Percentiles rank a stretch among this genome's conserved stretches.
phyloP scores from a whole-genome alignment of 2,888 invertebrate genomes.

The Matsumyia berberina region DNA sequence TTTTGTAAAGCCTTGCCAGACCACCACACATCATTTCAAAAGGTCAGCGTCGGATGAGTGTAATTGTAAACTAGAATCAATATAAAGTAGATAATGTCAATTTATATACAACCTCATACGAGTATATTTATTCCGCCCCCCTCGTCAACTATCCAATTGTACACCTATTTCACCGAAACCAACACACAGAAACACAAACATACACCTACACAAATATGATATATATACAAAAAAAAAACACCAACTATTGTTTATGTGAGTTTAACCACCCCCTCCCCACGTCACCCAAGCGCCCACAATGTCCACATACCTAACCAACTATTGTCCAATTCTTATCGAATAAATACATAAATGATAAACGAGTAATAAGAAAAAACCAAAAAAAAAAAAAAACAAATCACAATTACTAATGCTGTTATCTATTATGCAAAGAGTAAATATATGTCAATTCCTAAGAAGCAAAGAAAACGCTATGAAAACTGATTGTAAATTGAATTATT shows the following conservation, averaged over 20 bases:
- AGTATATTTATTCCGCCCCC: constrained; percentile 57
- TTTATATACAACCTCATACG: constrained; percentile 75
- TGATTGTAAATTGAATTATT: constrained; percentile 74
- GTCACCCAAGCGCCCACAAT: constrained; percentile 63
- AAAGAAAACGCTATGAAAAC: constrained; percentile 74
- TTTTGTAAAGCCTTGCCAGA: no score
- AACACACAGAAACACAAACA: constrained; percentile 9
- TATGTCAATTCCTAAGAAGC: constrained; percentile 74
- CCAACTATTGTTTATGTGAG: constrained; percentile 57
- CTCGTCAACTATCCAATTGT: constrained; percentile 60
- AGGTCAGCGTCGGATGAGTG: constrained; percentile 64
- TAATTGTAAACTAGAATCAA: constrained; percentile 77
- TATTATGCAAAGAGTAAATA: constrained; percentile 76
- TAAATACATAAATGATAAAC: constrained; percentile 64
- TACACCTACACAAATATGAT: constrained; percentile 53
- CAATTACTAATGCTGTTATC: constrained; percentile 75
- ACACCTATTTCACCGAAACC: constrained; percentile 54
- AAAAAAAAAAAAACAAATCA: constrained; percentile 68
- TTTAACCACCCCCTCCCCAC: constrained; percentile 45
- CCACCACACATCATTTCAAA: constrained; percentile 18
- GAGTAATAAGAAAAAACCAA: constrained; percentile 71
- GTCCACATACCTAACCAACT: constrained; percentile 65
- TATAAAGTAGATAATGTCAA: constrained; percentile 76
- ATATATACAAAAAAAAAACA: constrained; percentile 51
- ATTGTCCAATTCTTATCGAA: constrained; percentile 71